Conservation (phyloP, 2,113 vertebrate species). For the Petrocephalus zakoni region DNA sequence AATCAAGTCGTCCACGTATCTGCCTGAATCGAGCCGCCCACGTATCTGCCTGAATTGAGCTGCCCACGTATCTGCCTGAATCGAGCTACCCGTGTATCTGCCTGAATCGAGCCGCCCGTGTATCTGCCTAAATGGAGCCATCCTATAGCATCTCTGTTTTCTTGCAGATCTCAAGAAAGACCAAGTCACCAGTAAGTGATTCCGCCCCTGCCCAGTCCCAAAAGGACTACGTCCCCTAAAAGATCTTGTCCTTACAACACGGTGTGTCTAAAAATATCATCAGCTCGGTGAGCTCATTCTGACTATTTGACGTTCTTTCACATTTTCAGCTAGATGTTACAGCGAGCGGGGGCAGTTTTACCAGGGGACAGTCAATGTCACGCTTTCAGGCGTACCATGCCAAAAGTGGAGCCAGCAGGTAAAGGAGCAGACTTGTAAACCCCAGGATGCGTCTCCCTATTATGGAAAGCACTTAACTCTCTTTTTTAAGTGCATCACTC, state of each 20-base stretch:
- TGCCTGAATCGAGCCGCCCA: no score
- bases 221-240: neutral
- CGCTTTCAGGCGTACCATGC: slow-evolving; percentile 69
- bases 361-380: slow-evolving; percentile 67
- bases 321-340: slow-evolving; percentile 68
- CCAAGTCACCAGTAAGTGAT: slow-evolving; percentile 85
- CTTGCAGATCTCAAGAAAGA: slow-evolving; percentile 80
- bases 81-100: no score
- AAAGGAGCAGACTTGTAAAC: neutral
- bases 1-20: neutral
- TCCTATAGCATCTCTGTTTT: slow-evolving; percentile 49
- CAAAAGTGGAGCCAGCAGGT: slow-evolving; percentile 82
- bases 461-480: neutral
- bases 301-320: neutral
- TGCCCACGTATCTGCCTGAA: no score
- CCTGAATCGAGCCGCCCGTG: no score
- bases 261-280: neutral
- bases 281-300: neutral
- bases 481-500: neutral
- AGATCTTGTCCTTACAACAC: neutral
- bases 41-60: no score
- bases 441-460: neutral
- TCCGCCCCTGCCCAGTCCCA: neutral
- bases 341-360: slow-evolving; percentile 74
- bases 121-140: neutral